These are phyloP conservation scores for Apis dorsata DNA, from an alignment of 1,140 invertebrate genomes.

Conservation along the genomic window DNA sequence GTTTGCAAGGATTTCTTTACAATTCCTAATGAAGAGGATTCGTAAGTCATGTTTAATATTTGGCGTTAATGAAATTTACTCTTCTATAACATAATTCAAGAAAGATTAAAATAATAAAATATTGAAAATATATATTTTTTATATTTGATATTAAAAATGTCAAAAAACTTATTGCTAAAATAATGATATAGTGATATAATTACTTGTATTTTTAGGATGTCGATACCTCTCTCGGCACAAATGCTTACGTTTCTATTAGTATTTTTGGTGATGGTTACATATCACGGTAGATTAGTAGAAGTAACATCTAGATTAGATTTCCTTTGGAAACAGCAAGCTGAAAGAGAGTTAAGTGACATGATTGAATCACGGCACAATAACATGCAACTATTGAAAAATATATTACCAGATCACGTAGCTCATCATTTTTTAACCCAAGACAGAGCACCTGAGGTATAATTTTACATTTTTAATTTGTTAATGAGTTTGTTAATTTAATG, in stretches of 20 bases:
- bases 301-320: conserved; percentile 95
- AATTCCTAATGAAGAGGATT: conserved; percentile 55
- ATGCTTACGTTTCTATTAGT: conserved; percentile 90
- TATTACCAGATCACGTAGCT: conserved; percentile 97
- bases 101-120: too few relatives aligned
- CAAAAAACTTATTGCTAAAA: too few relatives aligned
- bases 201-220: conserved; percentile 64
- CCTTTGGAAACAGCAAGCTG: conserved; percentile 96
- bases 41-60: conserved; percentile 34
- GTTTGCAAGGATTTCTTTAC: conserved; percentile 78
- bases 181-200: too few relatives aligned
- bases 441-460: conserved; percentile 84
- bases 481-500: neutral
- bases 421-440: conserved; percentile 93
- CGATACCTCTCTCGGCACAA: conserved; percentile 86
- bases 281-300: conserved; percentile 94
- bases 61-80: too few relatives aligned
- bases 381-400: conserved; percentile 93
- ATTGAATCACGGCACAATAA: conserved; percentile 92
- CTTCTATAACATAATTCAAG: too few relatives aligned
- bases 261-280: conserved; percentile 93
- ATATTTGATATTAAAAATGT: too few relatives aligned
- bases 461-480: neutral
- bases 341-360: conserved; percentile 95
- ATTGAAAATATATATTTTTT: too few relatives aligned